Conservation (phyloP, 1,140 invertebrate genomes). For the Eubasilissa regina region DNA sequence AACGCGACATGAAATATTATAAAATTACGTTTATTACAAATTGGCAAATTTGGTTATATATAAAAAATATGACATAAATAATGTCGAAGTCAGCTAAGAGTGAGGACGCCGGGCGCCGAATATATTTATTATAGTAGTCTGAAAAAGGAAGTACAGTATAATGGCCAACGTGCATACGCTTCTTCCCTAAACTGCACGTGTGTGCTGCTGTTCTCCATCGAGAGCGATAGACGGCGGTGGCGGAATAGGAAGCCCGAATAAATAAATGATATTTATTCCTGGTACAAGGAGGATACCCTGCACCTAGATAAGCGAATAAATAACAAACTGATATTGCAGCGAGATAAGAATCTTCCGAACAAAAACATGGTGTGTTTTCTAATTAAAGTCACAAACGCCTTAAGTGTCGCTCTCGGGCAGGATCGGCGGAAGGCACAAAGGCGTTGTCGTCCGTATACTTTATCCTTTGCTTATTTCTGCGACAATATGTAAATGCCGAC, state of each 20-base stretch:
- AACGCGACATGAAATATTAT: neutral
- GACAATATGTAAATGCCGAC: neutral
- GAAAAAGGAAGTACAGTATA: no score
- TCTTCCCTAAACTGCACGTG: neutral
- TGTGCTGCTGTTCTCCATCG: neutral
- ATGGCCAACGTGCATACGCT: no score
- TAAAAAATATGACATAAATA: no score
- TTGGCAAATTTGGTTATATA: neutral
- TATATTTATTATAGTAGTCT: no score
- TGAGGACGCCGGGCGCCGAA: no score
- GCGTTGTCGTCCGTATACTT: neutral
- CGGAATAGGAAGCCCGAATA: conserved; percentile 8
- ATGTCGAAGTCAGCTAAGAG: no score
- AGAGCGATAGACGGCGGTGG: no score
- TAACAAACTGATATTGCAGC: conserved; percentile 41
- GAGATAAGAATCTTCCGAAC: conserved; percentile 8
- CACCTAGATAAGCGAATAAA: conserved; percentile 40
- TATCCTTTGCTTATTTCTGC: neutral
- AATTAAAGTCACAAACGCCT: conserved; percentile 60
- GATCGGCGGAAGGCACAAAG: no score
- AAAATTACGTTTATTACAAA: neutral
- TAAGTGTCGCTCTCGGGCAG: conserved; percentile 27
- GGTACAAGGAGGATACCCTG: conserved; percentile 13
- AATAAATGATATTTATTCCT: conserved; percentile 30
- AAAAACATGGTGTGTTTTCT: conserved; percentile 51